phyloP scores from a whole-genome alignment of 2,797 vertebrate species.

The Clarias pachynema region DNA sequence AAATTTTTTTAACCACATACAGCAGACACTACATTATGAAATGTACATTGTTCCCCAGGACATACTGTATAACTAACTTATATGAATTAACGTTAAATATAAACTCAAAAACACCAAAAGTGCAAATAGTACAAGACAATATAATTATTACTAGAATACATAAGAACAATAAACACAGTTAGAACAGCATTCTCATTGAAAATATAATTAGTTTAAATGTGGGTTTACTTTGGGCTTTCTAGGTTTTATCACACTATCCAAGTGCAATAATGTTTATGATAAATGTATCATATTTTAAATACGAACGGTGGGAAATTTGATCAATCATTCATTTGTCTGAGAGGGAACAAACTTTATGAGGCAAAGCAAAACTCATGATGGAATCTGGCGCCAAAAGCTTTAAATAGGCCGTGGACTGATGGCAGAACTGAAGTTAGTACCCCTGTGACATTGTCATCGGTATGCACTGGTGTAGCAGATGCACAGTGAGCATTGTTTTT shows the following conservation, averaged over 20 bases:
- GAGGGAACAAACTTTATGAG: neutral
- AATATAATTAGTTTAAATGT: neutral
- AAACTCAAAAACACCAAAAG: too few species aligned
- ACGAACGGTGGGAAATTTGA: neutral
- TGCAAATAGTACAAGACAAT: too few species aligned
- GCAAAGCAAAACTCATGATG: neutral
- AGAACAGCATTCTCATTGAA: neutral
- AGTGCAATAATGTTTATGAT: neutral
- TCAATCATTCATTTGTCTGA: neutral
- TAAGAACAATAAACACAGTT: too few species aligned
- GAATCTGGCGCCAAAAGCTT: neutral
- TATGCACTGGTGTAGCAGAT: neutral
- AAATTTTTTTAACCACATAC: too few species aligned
- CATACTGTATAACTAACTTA: too few species aligned
- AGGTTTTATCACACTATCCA: neutral
- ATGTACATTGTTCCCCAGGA: too few species aligned
- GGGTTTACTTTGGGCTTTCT: neutral
- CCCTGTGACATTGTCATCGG: neutral
- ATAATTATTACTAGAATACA: too few species aligned
- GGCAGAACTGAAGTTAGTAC: too few species aligned
- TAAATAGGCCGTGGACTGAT: neutral
- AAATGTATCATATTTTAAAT: neutral
- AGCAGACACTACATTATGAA: too few species aligned
- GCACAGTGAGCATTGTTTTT: neutral
- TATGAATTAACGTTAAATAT: too few species aligned